Conservation (phyloP, 2,888 invertebrate species). For the Branchellion lobata region DNA sequence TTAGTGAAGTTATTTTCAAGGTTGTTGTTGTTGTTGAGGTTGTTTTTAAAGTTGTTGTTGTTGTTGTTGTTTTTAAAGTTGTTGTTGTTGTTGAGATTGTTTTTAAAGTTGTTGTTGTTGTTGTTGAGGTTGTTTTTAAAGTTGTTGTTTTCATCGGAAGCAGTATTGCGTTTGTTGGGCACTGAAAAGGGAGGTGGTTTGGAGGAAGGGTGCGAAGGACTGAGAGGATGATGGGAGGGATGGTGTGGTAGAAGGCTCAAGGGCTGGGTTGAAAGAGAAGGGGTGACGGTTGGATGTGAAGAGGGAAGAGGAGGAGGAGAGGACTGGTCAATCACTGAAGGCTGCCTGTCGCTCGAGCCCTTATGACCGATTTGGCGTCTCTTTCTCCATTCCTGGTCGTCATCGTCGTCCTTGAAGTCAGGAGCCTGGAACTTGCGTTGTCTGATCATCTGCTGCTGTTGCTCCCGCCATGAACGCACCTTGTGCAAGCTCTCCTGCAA, state of each 20-base stretch:
- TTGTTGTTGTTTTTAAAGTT: not conserved
- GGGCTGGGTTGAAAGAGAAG: no score
- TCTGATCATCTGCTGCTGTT: not conserved
- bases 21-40: not conserved
- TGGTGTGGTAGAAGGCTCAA: no score
- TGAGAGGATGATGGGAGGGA: no score
- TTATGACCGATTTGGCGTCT: not conserved
- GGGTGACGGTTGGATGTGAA: not conserved
- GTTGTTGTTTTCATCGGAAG: not conserved
- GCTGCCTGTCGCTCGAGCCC: not conserved
- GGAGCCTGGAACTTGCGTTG: not conserved
- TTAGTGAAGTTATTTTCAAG: no score
- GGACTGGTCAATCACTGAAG: not conserved
- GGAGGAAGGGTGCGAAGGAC: no score
- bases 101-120: not conserved
- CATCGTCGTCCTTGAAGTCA: conserved; percentile 28
- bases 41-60: no score
- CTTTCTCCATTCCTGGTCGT: conserved; percentile 35
- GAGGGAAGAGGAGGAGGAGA: not conserved
- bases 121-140: not conserved
- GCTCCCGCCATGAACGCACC: conserved; percentile 23
- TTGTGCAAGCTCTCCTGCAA: conserved; percentile 39
- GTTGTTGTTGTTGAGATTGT: not conserved
- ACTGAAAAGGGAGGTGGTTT: no score
- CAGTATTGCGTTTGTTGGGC: not conserved